Evolutionary conservation across 2,888 invertebrate species (phyloP).

Genomic region (Heliconius erato): DNA sequence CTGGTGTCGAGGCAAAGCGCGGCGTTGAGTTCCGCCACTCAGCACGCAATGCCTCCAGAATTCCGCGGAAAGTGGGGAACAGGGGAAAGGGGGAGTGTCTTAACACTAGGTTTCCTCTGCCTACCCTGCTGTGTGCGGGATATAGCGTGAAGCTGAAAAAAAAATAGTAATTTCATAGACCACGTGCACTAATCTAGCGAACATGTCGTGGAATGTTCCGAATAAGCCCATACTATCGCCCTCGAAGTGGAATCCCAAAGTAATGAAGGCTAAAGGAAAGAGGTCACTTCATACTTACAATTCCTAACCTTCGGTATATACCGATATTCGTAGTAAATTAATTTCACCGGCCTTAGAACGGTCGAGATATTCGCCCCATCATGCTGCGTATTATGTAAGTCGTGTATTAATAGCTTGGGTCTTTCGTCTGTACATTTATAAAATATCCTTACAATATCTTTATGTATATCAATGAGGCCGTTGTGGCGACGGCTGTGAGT

Average conservation of each 20-base stretch:
- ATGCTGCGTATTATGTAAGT: not conserved
- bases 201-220: slow-evolving; percentile 28
- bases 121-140: too few species aligned
- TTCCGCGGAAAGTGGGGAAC: too few species aligned
- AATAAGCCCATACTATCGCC: slow-evolving; percentile 30
- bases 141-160: too few species aligned
- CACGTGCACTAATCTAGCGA: slow-evolving; percentile 5
- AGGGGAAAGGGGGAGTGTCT: too few species aligned
- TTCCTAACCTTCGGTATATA: slow-evolving; percentile 27
- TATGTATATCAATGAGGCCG: too few species aligned
- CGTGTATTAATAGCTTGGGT: not conserved
- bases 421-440: too few species aligned
- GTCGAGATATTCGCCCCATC: slow-evolving; percentile 14
- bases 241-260: slow-evolving; percentile 39
- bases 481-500: too few species aligned
- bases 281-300: slow-evolving; percentile 29
- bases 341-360: slow-evolving; percentile 6
- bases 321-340: slow-evolving; percentile 24
- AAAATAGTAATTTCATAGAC: not conserved
- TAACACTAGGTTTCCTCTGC: too few species aligned
- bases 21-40: too few species aligned
- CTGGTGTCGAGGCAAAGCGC: too few species aligned
- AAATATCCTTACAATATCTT: too few species aligned
- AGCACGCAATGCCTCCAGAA: too few species aligned
- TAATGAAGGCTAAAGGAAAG: slow-evolving; percentile 37